Evolutionary conservation across 2,113 vertebrate species (phyloP).

Genomic region (cattle (Bos taurus)): ARS-UCD2.0 NC_037347.1:47524001-47524500

Average conservation of each 20-base stretch:
- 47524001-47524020: not conserved
- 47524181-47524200: too few species aligned
- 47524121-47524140: too few species aligned
- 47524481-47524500: not conserved
- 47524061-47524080: too few species aligned
- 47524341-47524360: fast-evolving
- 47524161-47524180: too few species aligned
- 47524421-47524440: not conserved
- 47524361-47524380: not conserved
- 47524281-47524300: not conserved
- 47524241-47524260: not conserved
- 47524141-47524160: too few species aligned
- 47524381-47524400: not conserved
- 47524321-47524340: not conserved
- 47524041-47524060: not conserved
- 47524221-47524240: not conserved
- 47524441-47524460: not conserved
- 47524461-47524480: not conserved
- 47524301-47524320: not conserved
- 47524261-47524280: not conserved
- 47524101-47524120: too few species aligned
- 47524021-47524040: not conserved
- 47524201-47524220: too few species aligned
- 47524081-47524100: too few species aligned
- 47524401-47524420: fast-evolving